These are phyloP conservation scores for Malthinus seriepunctatus DNA, from an alignment of 2,888 invertebrate species.

Conservation along the genomic window DNA sequence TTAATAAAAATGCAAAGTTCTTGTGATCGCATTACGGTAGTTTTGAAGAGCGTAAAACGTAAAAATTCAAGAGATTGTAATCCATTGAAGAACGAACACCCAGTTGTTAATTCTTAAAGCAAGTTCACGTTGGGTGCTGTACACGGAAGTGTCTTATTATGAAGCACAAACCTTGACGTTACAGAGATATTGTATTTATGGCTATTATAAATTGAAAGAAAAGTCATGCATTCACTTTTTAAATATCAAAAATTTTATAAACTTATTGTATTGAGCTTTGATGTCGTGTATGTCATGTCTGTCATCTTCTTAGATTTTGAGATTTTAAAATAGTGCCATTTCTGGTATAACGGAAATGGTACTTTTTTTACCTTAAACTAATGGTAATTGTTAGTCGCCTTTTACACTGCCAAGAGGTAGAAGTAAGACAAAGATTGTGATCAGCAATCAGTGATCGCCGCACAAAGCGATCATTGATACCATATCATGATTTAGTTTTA, in stretches of 20 bases:
- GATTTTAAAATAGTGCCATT: not conserved
- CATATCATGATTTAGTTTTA: constrained; percentile 22
- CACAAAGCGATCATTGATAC: constrained; percentile 27
- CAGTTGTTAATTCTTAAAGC: not conserved
- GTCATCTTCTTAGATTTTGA: not conserved
- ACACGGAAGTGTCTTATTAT: constrained; percentile 28
- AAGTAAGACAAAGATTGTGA: constrained; percentile 22
- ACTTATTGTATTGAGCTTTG: not conserved
- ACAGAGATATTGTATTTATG: constrained; percentile 16
- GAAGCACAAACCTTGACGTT: constrained; percentile 22
- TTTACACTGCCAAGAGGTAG: constrained; percentile 7
- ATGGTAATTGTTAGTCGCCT: not conserved
- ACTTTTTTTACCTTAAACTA: not conserved
- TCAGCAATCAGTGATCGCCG: constrained; percentile 26
- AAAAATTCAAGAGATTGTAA: not conserved
- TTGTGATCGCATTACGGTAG: too few relatives aligned
- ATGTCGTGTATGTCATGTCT: not conserved
- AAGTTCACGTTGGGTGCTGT: constrained; percentile 6
- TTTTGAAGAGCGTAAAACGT: not conserved
- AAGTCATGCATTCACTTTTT: constrained; percentile 15
- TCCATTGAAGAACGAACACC: not conserved
- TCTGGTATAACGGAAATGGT: not conserved
- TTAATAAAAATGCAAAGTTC: too few relatives aligned
- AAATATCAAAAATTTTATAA: constrained; percentile 16
- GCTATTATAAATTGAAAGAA: constrained; percentile 10